Percentiles rank a stretch among this genome's conserved stretches.
phyloP scores from a whole-genome alignment of 2,113 vertebrate species.

The Tragelaphus imberbis region DNA sequence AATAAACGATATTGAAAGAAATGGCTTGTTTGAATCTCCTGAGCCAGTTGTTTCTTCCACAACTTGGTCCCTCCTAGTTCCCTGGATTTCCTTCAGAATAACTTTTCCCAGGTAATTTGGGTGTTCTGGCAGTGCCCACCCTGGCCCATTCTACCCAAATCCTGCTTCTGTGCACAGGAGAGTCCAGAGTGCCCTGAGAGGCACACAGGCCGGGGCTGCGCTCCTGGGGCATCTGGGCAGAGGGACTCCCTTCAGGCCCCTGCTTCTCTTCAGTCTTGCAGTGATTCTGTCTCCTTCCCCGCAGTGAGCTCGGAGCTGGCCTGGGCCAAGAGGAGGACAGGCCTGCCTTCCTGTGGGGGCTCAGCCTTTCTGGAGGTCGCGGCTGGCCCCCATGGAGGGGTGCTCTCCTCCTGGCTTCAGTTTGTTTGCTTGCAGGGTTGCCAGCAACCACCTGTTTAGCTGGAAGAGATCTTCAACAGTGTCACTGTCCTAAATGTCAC shows the following conservation, averaged over 20 bases:
- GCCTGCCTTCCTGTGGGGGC: background rate
- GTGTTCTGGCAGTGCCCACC: background rate
- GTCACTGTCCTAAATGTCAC: background rate
- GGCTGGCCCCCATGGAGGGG: background rate
- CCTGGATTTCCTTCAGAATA: background rate
- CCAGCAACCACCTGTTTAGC: background rate
- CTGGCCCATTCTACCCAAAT: background rate
- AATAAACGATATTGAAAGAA: background rate
- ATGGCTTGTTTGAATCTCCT: background rate
- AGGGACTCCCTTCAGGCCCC: background rate
- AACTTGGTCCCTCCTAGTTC: background rate
- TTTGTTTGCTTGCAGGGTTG: background rate
- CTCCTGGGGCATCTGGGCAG: background rate
- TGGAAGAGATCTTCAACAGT: background rate
- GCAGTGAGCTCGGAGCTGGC: background rate
- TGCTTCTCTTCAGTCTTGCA: background rate
- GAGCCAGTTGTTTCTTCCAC: background rate
- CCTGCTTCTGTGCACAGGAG: background rate
- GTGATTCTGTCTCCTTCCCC: background rate
- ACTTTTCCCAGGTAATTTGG: background rate
- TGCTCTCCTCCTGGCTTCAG: background rate
- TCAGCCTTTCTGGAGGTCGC: background rate
- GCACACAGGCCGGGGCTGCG: fast-evolving
- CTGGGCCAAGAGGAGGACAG: background rate
- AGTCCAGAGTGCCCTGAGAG: background rate